Evolutionary conservation across 2,888 invertebrate genomes (phyloP).

Genomic region (Nipponacmea schrenckii): DNA sequence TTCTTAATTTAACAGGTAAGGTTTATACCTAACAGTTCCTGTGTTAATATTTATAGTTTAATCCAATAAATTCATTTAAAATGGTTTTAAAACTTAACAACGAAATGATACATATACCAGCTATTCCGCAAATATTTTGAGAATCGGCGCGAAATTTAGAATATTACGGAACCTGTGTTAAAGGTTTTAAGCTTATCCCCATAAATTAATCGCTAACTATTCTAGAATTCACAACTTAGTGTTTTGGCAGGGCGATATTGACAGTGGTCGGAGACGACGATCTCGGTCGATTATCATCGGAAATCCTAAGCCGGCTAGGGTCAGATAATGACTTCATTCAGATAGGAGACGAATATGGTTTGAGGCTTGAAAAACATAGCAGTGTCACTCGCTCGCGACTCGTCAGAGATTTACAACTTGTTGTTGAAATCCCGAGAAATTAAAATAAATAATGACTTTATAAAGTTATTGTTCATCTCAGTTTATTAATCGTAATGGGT

Average conservation of each 20-base stretch:
- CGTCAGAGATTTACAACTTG: conserved; percentile 7
- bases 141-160: too few species aligned
- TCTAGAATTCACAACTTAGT: too few species aligned
- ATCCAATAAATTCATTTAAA: too few species aligned
- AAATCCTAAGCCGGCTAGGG: background rate
- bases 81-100: too few species aligned
- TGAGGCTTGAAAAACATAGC: conserved; percentile 4
- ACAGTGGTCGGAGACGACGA: background rate
- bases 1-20: too few species aligned
- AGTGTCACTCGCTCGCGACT: conserved; percentile 8
- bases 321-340: background rate
- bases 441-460: conserved; percentile 2
- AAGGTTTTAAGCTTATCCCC: too few species aligned
- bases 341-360: background rate
- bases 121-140: too few species aligned
- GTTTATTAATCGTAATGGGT: background rate
- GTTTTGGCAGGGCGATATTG: conserved; percentile 1
- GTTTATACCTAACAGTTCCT: too few species aligned
- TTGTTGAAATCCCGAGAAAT: background rate
- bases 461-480: background rate
- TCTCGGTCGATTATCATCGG: background rate
- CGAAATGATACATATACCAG: too few species aligned
- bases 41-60: too few species aligned
- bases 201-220: too few species aligned
- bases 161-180: too few species aligned